Evolutionary conservation across 2,113 vertebrate genomes (phyloP), one percentile per base, ranked within the genome.

Genomic region (Ornithorhynchus anatinus): DNA sequence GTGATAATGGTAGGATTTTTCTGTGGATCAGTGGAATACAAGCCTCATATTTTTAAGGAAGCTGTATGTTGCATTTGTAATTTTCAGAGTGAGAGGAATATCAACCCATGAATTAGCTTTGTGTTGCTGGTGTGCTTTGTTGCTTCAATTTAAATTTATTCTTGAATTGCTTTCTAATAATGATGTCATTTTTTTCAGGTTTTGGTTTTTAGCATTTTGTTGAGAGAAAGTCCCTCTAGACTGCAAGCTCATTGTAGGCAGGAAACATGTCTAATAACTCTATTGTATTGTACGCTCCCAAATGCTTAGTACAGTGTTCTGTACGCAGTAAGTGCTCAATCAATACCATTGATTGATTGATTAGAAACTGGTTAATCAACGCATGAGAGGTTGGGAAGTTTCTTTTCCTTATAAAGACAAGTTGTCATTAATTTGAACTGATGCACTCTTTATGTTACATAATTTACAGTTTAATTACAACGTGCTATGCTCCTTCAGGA

Each of bases 391-490:
- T 56, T 27, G 14, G 53, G 56, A 63, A 71, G 43, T 53, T 75
- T 72, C 62, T 80, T 79, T 68, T 63, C 69, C 86, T 68, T 64
- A 79, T 72, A 70, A 81, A 81, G 72, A 72, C 78, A 78, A 72
- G 81, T 81, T 88, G 75, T 82, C 85, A 37, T 63, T 64, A 84
- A 60, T 79, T 59, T 78, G 82, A 74, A 74, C 43, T 22, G 69
- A 77, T 81, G 33, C 75, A n/a, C 78, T 76, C 70, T 37, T 88
- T 10, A 3, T 75, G 88, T 89, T 66, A 71, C 86, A 87, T 91
- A 89, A 90, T 89, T 89, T 91, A 86, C 84, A 23, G 17, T 86
- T 90, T 91, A 89, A 93, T 91, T 91, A 74, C 58, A 69, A 69
- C 70, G 76, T 40, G 32, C 62, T 85, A 36, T 17, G 16, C 44